phyloP scores from a whole-genome alignment of 2,888 invertebrate species.

The Plutella xylostella region DNA sequence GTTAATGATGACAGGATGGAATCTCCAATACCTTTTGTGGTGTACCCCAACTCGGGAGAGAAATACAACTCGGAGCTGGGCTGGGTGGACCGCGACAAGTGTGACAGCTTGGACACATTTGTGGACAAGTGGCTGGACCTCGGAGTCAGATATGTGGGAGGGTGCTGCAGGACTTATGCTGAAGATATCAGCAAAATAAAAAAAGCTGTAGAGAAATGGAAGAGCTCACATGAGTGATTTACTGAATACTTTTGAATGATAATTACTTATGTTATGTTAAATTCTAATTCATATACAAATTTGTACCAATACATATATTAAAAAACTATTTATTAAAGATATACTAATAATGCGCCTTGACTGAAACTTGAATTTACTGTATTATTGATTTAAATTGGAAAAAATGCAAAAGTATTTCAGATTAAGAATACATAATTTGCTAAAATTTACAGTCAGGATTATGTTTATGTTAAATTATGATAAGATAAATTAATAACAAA shows the following conservation, averaged over 20 bases:
- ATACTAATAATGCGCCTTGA: too few species aligned
- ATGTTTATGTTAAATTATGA: too few species aligned
- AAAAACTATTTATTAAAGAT: too few species aligned
- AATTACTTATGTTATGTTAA: too few species aligned
- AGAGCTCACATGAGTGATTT: not conserved
- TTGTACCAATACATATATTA: too few species aligned
- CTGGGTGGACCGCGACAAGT: constrained; percentile 75
- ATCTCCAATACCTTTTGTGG: constrained; percentile 76
- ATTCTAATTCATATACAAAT: too few species aligned
- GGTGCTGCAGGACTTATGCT: constrained; percentile 89
- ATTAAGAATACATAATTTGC: too few species aligned
- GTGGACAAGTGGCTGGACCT: constrained; percentile 81
- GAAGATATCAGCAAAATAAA: constrained; percentile 78
- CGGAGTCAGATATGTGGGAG: constrained; percentile 87
- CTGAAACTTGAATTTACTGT: too few species aligned
- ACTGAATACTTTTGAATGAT: not conserved
- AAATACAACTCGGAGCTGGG: constrained; percentile 72
- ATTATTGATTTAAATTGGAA: too few species aligned
- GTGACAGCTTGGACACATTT: constrained; percentile 74
- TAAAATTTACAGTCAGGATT: too few species aligned
- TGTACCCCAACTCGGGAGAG: constrained; percentile 94
- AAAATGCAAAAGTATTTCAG: too few species aligned
- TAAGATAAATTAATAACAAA: too few species aligned
- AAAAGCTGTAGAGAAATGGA: constrained; percentile 30
- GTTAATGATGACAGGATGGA: constrained; percentile 34